Evolutionary conservation across 2,888 invertebrate genomes (phyloP).

Genomic region (Clepsis dumicolana): DNA sequence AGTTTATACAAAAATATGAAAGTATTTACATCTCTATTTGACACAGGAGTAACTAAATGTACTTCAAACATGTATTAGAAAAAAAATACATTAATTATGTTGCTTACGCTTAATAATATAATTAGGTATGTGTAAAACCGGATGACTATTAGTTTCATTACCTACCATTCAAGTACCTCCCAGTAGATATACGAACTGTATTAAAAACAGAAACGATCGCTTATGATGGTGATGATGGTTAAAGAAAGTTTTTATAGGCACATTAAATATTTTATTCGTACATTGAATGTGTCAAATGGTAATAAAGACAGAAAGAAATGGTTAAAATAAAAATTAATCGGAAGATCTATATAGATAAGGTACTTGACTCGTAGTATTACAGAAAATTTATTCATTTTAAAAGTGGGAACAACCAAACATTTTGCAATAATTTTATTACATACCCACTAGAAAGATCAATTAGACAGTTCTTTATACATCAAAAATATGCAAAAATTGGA

Average conservation of each 20-base stretch:
- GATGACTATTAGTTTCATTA: neutral
- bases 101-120: neutral
- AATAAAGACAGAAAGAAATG: neutral
- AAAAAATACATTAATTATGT: slow-evolving; percentile 30
- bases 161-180: neutral
- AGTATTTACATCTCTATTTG: slow-evolving; percentile 39
- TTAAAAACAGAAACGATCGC: neutral
- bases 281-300: neutral
- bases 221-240: neutral
- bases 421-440: neutral
- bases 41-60: slow-evolving; percentile 35
- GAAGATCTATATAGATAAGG: neutral
- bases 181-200: too few relatives aligned
- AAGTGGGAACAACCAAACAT: neutral
- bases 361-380: too few relatives aligned
- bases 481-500: neutral
- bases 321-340: neutral
- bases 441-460: neutral
- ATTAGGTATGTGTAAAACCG: slow-evolving; percentile 1
- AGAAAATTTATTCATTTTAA: neutral
- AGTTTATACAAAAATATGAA: slow-evolving; percentile 41
- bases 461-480: neutral
- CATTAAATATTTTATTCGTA: neutral
- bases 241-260: neutral
- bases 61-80: slow-evolving; percentile 21